phyloP scores from a whole-genome alignment of 2,113 vertebrate species.

The Lepus europaeus region DNA sequence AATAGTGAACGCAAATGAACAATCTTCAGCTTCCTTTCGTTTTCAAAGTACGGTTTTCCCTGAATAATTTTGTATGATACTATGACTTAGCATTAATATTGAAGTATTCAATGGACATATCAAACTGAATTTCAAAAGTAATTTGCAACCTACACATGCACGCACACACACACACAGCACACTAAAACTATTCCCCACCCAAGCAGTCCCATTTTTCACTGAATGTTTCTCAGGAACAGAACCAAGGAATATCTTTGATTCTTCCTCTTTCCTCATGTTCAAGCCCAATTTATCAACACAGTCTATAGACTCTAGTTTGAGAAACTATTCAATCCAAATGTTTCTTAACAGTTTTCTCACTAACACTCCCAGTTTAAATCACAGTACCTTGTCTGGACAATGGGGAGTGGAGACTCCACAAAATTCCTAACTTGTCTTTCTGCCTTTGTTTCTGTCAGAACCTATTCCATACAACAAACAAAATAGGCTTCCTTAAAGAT shows the following conservation, averaged over 20 bases:
- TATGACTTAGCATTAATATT: neutral
- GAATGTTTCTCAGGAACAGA: neutral
- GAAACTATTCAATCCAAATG: neutral
- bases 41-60: neutral
- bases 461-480: neutral
- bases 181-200: too few relatives aligned
- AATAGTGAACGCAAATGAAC: neutral
- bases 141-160: neutral
- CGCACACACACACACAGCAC: neutral
- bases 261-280: neutral
- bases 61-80: neutral
- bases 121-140: neutral
- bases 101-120: neutral
- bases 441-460: neutral
- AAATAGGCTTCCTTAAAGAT: neutral
- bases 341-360: neutral
- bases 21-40: neutral
- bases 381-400: neutral
- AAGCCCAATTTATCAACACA: neutral
- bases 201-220: neutral
- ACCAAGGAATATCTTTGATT: neutral
- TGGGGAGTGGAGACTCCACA: too few relatives aligned
- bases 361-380: neutral
- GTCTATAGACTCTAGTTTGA: neutral
- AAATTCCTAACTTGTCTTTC: neutral